Evolutionary conservation across 2,113 vertebrate genomes (phyloP).

Genomic region (Tenrec ecaudatus): DNA sequence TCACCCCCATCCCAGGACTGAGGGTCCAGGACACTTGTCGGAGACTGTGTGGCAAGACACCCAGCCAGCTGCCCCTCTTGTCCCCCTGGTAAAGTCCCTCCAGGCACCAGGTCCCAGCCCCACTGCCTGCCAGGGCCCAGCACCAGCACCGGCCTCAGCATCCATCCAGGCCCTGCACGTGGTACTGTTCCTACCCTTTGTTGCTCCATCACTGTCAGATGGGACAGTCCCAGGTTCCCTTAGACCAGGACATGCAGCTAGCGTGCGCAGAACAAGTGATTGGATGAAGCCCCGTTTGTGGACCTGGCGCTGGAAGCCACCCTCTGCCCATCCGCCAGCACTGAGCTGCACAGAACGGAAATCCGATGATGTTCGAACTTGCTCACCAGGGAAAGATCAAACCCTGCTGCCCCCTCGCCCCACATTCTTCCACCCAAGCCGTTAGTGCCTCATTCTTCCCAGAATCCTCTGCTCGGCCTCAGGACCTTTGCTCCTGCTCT

Average conservation of each 20-base stretch:
- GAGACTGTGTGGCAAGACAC: background rate
- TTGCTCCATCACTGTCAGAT: background rate
- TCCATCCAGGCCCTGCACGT: no score
- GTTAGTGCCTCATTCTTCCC: background rate
- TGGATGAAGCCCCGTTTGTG: no score
- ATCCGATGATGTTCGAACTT: no score
- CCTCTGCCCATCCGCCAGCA: background rate
- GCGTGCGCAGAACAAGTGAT: no score
- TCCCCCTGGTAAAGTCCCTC: background rate
- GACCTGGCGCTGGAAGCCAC: background rate
- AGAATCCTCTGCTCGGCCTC: background rate
- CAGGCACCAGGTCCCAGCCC: no score
- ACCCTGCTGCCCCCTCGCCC: no score
- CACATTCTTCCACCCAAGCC: background rate
- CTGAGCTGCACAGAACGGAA: background rate
- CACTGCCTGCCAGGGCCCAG: fast-evolving
- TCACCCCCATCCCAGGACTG: background rate
- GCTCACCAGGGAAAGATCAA: background rate
- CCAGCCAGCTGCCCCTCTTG: background rate
- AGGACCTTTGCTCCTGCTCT: background rate
- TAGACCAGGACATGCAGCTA: no score
- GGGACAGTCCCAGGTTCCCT: no score
- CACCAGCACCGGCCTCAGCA: background rate
- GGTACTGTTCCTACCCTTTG: background rate
- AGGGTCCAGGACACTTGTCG: background rate